Base-by-base conservation (phyloP, 1,140 invertebrate species). In the Paraescarpia echinospica region DNA sequence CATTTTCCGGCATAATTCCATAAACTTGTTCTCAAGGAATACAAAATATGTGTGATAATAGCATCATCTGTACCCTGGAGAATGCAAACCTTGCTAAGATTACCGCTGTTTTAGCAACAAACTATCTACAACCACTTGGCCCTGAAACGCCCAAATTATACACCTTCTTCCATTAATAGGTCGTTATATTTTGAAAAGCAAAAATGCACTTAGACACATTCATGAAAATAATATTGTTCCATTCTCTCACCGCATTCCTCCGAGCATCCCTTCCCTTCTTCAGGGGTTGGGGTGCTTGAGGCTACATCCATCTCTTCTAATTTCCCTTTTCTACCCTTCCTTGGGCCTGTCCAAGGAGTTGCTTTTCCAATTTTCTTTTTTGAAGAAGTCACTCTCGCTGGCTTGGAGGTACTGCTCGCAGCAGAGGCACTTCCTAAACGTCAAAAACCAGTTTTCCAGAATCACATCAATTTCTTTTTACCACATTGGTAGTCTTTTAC, bases 281-380 rank as follows among this genome's bases (percentile, higher is more conserved):
- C 94, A 33, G 94, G 94, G 33, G 94, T 95, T 31, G 95, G 95
- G 33, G 95, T 95, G 92, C 95, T 95, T 14, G 94, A 94, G 92
- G 93, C 89, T 22, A 94, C 94, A 34, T 93, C 41, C 91, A 93
- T 35, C n/a, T 51, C 34, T 33, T 93, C 93, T 35, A 93, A 91
- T 89, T 94, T 94, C 89, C 91, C 93, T 5, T 94, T 92, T 34
- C 91, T 91, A 35, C 92, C 91, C 35, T 89, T 35, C 8, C 91
- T 93, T 22, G 59, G 59, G 2, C 59, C 59, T 77, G 59, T 77
- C 59, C 59, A 18, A 31, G 59, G 59, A 2, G 59, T 77, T 77
- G 59, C 27, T 77, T 77, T 77, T 27, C 18, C 8, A 4, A 27
- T 77, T 77, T 77, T 77, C 59, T 77, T 77, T 77, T 77, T 77